phyloP scores from a whole-genome alignment of 2,797 vertebrate species.

The Rhabdophis nuchalis region DNA sequence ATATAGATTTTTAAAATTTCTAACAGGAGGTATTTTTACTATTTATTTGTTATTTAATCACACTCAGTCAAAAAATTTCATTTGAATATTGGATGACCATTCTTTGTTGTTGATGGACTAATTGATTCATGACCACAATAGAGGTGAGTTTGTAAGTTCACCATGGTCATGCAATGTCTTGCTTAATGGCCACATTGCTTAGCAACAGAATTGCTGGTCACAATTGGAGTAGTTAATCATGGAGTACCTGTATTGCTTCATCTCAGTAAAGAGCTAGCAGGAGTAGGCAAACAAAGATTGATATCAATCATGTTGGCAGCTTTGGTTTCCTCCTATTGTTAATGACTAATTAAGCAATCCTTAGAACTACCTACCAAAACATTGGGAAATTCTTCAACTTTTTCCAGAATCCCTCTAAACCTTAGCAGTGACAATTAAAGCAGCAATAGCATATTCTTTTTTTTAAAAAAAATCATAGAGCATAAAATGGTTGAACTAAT shows the following conservation, averaged over 20 bases:
- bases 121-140: neutral
- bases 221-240: neutral
- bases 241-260: neutral
- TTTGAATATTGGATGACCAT: neutral
- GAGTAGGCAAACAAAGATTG: neutral
- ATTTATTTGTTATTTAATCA: constrained; percentile 19
- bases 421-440: neutral
- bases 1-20: neutral
- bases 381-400: neutral
- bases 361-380: neutral
- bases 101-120: neutral
- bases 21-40: neutral
- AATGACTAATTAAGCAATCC: neutral
- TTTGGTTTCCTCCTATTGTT: neutral
- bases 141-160: neutral
- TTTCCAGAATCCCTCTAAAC: neutral
- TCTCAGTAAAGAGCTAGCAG: neutral
- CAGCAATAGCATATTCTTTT: neutral
- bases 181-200: neutral
- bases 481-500: neutral
- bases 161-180: neutral
- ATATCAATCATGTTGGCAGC: neutral
- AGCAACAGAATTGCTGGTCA: neutral
- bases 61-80: constrained; percentile 1
- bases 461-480: neutral